Evolutionary conservation across 1,140 invertebrate genomes (phyloP).

Genomic region (Helicoverpa armigera): DNA sequence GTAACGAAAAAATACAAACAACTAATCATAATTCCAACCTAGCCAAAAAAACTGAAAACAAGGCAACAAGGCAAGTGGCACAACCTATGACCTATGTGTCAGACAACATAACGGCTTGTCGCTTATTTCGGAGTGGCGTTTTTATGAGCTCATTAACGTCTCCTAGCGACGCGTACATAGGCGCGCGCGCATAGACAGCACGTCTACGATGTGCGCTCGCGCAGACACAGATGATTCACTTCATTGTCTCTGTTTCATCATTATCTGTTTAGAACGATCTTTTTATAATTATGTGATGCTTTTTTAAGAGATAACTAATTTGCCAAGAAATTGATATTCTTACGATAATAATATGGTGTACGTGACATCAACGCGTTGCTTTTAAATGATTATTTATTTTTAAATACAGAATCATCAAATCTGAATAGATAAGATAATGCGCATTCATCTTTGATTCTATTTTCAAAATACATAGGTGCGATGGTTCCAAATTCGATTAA

Average conservation of each 20-base stretch:
- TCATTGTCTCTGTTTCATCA: conserved; percentile 8
- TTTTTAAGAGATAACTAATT: neutral
- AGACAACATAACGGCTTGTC: neutral
- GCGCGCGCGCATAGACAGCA: conserved; percentile 9
- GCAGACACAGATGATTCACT: conserved; percentile 11
- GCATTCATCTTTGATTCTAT: no score
- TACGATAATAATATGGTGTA: no score
- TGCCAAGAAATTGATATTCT: no score
- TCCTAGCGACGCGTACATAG: neutral
- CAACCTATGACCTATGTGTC: neutral
- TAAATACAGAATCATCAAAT: no score
- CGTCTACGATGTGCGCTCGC: neutral
- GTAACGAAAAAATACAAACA: no score
- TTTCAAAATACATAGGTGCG: no score
- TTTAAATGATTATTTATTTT: no score
- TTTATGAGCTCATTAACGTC: conserved; percentile 3
- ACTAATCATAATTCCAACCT: no score
- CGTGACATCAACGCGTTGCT: no score
- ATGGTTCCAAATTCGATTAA: no score
- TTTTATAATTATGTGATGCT: neutral
- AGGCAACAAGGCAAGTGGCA: neutral
- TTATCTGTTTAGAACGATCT: conserved; percentile 20
- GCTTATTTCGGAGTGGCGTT: neutral
- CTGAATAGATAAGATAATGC: no score
- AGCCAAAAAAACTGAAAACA: no score